Evolutionary conservation across 2,113 vertebrate species (phyloP).

Genomic region (Leucoraja erinaceus): DNA sequence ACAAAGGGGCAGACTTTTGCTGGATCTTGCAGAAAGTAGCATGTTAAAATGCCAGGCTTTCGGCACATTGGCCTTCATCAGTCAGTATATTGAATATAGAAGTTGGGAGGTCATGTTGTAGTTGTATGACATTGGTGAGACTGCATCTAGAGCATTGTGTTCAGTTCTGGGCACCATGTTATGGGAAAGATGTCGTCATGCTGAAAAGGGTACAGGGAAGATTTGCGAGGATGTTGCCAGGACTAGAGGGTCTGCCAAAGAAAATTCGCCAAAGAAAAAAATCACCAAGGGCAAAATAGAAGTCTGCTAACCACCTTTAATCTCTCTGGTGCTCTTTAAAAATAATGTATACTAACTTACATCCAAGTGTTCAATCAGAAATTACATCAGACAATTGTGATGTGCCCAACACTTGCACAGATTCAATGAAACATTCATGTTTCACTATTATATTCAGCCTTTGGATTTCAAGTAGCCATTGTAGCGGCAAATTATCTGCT

Average conservation of each 20-base stretch:
- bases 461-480: not conserved
- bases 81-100: no score
- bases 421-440: not conserved
- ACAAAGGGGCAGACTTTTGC: no score
- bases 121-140: no score
- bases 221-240: not conserved
- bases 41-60: no score
- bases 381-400: not conserved
- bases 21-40: no score
- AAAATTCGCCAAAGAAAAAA: not conserved
- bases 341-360: not conserved
- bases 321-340: not conserved
- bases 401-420: not conserved
- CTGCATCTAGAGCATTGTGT: no score
- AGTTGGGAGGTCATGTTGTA: no score
- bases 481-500: no score
- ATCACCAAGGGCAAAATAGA: not conserved
- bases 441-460: not conserved
- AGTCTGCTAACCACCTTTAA: not conserved
- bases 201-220: no score
- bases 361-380: not conserved
- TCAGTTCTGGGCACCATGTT: no score
- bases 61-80: no score
- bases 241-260: not conserved
- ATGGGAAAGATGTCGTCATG: no score